Base-by-base conservation (phyloP, 2,797 vertebrate genomes). In the Coilia nasus region DNA sequence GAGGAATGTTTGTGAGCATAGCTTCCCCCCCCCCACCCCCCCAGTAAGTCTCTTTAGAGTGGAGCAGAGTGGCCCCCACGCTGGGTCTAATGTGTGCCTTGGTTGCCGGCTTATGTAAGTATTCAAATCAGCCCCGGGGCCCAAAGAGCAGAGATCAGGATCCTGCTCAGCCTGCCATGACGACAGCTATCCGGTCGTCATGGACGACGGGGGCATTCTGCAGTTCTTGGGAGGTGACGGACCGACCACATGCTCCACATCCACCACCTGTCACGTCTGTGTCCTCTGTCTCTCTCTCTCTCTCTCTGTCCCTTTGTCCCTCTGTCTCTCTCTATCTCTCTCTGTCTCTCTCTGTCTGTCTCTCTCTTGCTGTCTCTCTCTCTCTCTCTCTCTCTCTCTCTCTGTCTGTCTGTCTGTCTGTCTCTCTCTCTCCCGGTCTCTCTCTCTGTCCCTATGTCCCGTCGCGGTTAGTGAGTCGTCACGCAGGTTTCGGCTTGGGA, bases 21-120 rank as follows among this genome's bases (percentile, higher is more conserved):
- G 31, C 78, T n/a, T n/a, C 57, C 50, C 81, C 35, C 57, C 57
- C 41, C 57, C 19, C 31, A 4, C 46, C 71, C 31, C 17, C 71
- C 71, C 12, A 78, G 71, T 78, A 78, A 78, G 71, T 71, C 64
- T 12, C 64, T 71, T 14, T 71, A 31, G 64, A 71, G 64, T 71
- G 23, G 23, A 64, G 62, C 9, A 12, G n/a, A 64, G 23, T 25
- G 64, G 64, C 64, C 28, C 31, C 25, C 35, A 41, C 28, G 23
- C 62, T 64, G 62, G 28, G 11, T 25, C 35, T 41, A 7, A 78
- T 78, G 71, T 78, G 31, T 71, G 47, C 67, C 28, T 56, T 57
- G 19, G 11, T 21, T 23, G 59, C 83, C 81, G 56, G 23, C 75
- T 84, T 84, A 81, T 81, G 60, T 81, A 85, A 85, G 56, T 81